These are phyloP conservation scores for Leptatherina wallacei DNA, from an alignment of 2,797 vertebrate genomes.

Conservation along the genomic window DNA sequence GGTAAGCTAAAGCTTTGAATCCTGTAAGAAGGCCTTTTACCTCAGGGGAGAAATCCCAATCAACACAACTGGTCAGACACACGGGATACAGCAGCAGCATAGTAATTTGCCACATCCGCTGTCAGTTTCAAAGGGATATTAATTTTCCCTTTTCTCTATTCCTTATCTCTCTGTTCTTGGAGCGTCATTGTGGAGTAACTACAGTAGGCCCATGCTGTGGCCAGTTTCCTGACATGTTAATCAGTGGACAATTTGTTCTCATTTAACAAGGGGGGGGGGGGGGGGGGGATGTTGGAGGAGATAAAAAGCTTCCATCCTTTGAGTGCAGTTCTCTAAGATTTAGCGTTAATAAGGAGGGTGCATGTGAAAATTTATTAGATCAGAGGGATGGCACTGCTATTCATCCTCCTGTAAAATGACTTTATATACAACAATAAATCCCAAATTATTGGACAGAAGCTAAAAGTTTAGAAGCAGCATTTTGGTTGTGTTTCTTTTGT, in stretches of 20 bases:
- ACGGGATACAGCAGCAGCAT: conserved; percentile 60
- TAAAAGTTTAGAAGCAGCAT: background rate
- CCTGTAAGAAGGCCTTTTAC: conserved; percentile 73
- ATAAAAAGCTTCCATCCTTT: conserved; percentile 64
- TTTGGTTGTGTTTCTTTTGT: background rate
- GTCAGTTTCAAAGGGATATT: conserved; percentile 75
- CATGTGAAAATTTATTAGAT: conserved; percentile 23
- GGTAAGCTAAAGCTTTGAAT: conserved; percentile 74
- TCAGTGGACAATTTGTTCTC: conserved; percentile 72
- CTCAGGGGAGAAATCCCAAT: conserved; percentile 81
- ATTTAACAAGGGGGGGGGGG: conserved; percentile 62
- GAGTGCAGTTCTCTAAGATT: conserved; percentile 35
- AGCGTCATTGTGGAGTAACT: conserved; percentile 53
- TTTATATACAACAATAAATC: conserved; percentile 1
- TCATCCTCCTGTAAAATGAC: conserved; percentile 23
- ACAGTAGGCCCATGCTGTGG: conserved; percentile 44
- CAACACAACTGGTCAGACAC: conserved; percentile 75
- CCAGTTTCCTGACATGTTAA: conserved; percentile 70
- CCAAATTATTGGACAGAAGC: background rate
- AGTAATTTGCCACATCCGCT: conserved; percentile 68
- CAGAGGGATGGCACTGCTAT: conserved; percentile 24
- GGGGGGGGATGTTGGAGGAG: conserved; percentile 35
- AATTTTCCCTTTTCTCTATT: conserved; percentile 67
- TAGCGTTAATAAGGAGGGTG: conserved; percentile 55
- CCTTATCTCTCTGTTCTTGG: conserved; percentile 61